Evolutionary conservation across 2,113 vertebrate species (phyloP).

Genomic region (Orthonyx spaldingii): DNA sequence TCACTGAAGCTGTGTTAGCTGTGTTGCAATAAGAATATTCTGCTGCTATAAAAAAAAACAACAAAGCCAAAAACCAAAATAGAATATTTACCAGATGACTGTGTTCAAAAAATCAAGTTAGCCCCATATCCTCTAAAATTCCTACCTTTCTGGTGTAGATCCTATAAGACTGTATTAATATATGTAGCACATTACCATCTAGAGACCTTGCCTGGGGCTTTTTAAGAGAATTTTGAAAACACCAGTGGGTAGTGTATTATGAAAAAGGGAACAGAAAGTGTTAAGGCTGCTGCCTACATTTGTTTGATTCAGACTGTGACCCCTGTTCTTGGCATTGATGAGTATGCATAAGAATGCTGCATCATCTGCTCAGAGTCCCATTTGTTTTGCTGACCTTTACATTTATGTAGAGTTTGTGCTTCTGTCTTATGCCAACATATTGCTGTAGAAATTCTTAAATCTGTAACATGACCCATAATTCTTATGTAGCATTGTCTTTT

Average conservation of each 20-base stretch:
- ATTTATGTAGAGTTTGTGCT: neutral
- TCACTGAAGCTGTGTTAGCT: neutral
- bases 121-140: neutral
- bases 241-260: neutral
- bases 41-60: neutral
- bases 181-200: neutral
- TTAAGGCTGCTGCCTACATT: neutral
- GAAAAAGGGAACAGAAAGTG: neutral
- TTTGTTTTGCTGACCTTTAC: neutral
- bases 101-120: neutral
- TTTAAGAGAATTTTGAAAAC: neutral
- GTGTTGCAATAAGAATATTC: neutral
- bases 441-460: neutral
- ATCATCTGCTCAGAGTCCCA: neutral
- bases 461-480: neutral
- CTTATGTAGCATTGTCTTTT: neutral
- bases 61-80: accelerated
- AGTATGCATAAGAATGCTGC: neutral
- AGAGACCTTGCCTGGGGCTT: neutral
- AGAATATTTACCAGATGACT: neutral
- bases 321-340: neutral
- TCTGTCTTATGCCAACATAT: neutral
- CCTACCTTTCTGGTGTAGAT: neutral
- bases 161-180: neutral
- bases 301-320: neutral